Conservation (phyloP, 2,797 vertebrate genomes). For the Pagetopsis macropterus region DNA sequence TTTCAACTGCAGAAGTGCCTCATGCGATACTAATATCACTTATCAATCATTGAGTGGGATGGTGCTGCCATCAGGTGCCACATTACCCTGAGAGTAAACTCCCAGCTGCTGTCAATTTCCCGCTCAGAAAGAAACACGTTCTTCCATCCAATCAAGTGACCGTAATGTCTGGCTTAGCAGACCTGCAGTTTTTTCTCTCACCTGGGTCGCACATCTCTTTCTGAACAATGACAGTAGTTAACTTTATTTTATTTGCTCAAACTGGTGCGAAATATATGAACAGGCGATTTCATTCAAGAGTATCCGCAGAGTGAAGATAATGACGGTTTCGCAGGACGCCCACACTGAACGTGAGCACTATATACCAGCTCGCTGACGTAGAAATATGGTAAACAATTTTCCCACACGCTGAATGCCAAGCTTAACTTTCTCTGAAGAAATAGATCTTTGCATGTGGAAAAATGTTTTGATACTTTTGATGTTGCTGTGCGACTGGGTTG, state of each 20-base stretch:
- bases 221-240: conserved; percentile 23
- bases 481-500: conserved; percentile 48
- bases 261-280: conserved; percentile 41
- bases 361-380: conserved; percentile 48
- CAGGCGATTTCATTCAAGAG: conserved; percentile 52
- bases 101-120: conserved; percentile 19
- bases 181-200: conserved; percentile 6
- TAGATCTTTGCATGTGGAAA: conserved; percentile 17
- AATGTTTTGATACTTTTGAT: conserved; percentile 17
- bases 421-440: conserved; percentile 31
- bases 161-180: conserved; percentile 18
- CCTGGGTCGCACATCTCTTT: conserved; percentile 12
- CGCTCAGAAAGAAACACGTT: conserved; percentile 17
- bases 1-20: neutral
- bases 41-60: conserved; percentile 2
- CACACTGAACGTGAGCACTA: conserved; percentile 50
- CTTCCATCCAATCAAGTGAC: conserved; percentile 5
- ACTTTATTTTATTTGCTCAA: conserved; percentile 42
- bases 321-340: conserved; percentile 56
- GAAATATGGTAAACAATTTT: conserved; percentile 52
- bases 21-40: neutral
- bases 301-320: conserved; percentile 55
- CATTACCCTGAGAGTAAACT: conserved; percentile 18
- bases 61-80: too few relatives aligned
- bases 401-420: conserved; percentile 29